Evolutionary conservation across 2,888 invertebrate species (phyloP), one percentile per base, ranked within the genome.

Genomic region (Mamestra brassicae): DNA sequence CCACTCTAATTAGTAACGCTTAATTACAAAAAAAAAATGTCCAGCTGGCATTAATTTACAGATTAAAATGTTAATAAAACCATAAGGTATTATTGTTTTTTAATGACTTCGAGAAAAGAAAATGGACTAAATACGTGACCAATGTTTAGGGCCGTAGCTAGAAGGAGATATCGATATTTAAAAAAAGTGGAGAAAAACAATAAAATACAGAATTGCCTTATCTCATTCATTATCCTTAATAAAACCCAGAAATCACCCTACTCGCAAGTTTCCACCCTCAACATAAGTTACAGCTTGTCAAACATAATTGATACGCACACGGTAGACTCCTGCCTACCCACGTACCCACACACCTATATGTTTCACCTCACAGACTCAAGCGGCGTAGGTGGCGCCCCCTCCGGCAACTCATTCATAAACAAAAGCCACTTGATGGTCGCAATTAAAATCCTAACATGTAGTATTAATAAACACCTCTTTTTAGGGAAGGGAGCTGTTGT

Each of bases 361-460:
- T 72, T 36, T 55, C 68, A 85, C 66, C 77, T 84, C 85, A 10
- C 10, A 67, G 55, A 62, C 65, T 38, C 77, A 10, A 57, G 62
- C 57, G 52, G 13, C 13, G 34, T 26, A 61, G 58, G 73, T 62
- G 72, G 82, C 63, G 67, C 70, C 73, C 78, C 67, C 71, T 85
- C 67, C 45, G 70, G 47, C 42, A 72, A 74, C 85, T 79, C 74
- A 72, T 83, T 80, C 83, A 83, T 84, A 84, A 84, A 85, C 92
- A 91, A 92, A 92, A 93, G 93, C 94, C 94, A 94, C 94, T 95
- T 95, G 92, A 95, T 94, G 92, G 93, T 94, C 94, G 93, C 95
- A 95, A 95, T 96, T 96, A 95, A 95, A 96, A 95, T 95, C 95
- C 94, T 94, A 95, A 95, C 94, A 93, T 94, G 91, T 91, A 93